Evolutionary conservation across 2,113 vertebrate genomes (phyloP).

Genomic region (Corythoichthys intestinalis): DNA sequence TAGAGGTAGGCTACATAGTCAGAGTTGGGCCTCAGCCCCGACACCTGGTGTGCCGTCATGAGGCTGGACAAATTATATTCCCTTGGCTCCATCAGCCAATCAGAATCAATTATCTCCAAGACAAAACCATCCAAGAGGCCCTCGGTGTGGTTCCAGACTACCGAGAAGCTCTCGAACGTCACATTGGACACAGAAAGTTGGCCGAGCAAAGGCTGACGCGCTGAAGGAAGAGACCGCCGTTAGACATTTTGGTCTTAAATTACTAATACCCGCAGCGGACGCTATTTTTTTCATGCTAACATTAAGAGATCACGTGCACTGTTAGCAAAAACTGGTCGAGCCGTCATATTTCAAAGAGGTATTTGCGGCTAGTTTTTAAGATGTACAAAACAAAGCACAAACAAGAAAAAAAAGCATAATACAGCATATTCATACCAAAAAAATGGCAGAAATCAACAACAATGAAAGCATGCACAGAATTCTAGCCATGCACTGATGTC

Average conservation of each 20-base stretch:
- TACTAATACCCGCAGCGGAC: not conserved
- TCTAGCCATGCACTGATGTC: not conserved
- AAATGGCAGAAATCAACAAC: not conserved
- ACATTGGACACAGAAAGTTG: slow-evolving; percentile 80
- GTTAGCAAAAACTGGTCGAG: too few relatives aligned
- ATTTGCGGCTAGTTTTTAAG: too few relatives aligned
- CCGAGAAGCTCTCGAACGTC: slow-evolving; percentile 85
- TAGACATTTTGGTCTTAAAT: slow-evolving; percentile 38
- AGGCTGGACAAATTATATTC: slow-evolving; percentile 81
- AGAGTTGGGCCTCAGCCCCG: slow-evolving; percentile 84
- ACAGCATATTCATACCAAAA: not conserved
- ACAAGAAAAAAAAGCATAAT: not conserved
- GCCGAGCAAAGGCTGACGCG: slow-evolving; percentile 76
- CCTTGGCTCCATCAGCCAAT: slow-evolving; percentile 83
- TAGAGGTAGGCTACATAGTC: slow-evolving; percentile 93
- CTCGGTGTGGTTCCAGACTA: slow-evolving; percentile 81
- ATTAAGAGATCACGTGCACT: slow-evolving; percentile 12
- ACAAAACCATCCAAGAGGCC: slow-evolving; percentile 82
- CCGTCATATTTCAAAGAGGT: too few relatives aligned
- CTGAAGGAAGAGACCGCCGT: slow-evolving; percentile 79
- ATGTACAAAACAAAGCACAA: not conserved
- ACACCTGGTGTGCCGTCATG: slow-evolving; percentile 75
- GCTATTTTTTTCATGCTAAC: not conserved
- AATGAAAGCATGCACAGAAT: not conserved
- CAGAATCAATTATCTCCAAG: slow-evolving; percentile 95